These are phyloP conservation scores for Anticlea derivata DNA, from an alignment of 2,888 invertebrate genomes.

Conservation along the genomic window DNA sequence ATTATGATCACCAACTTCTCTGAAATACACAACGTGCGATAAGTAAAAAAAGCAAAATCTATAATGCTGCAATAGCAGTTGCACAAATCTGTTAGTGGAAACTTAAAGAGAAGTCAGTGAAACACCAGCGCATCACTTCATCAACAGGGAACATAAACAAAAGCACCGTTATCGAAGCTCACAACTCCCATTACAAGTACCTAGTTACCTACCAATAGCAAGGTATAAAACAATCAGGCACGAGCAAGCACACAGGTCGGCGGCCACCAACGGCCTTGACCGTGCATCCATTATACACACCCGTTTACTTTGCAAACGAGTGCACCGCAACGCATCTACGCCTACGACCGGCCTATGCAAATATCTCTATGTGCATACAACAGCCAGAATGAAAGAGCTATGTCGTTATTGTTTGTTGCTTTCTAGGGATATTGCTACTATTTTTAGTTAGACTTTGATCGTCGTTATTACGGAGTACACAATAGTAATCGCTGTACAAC, in stretches of 20 bases:
- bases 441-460: not conserved
- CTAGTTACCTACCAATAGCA: too few relatives aligned
- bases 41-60: too few relatives aligned
- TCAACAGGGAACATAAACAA: constrained; percentile 13
- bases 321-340: constrained; percentile 71
- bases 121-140: constrained; percentile 2
- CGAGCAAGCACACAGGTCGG: constrained; percentile 65
- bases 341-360: constrained; percentile 48
- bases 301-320: constrained; percentile 77
- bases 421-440: not conserved
- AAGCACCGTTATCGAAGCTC: constrained; percentile 25
- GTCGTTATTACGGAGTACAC: not conserved
- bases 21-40: too few relatives aligned
- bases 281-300: constrained; percentile 79
- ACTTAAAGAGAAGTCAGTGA: too few relatives aligned
- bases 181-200: constrained; percentile 19
- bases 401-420: not conserved
- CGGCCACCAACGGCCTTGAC: constrained; percentile 74
- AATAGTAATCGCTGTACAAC: too few relatives aligned
- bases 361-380: constrained; percentile 37
- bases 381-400: constrained; percentile 45
- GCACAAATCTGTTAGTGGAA: too few relatives aligned
- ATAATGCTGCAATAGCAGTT: too few relatives aligned
- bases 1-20: too few relatives aligned
- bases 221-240: constrained; percentile 70